A percentile compares a stretch with the other conserved stretches of the same genome.
Conservation (phyloP, 1,140 invertebrate species). For the Andricus grossulariae region DNA sequence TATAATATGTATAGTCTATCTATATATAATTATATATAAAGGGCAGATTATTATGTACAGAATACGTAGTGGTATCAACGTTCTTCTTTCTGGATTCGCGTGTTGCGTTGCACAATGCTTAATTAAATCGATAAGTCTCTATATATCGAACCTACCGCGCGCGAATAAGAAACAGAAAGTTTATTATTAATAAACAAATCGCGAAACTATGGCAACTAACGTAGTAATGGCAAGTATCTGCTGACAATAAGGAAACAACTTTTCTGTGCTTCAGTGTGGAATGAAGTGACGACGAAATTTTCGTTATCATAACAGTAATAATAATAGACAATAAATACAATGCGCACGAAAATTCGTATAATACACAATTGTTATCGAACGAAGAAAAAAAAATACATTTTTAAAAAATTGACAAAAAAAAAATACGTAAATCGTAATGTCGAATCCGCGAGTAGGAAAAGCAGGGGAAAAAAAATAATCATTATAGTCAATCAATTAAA, state of each 20-base stretch:
- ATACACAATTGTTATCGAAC: constrained; percentile 35
- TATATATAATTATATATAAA: constrained; percentile 60
- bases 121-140: constrained; percentile 43
- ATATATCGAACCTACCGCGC: constrained; percentile 49
- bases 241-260: constrained; percentile 48
- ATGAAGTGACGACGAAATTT: constrained; percentile 49
- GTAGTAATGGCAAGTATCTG: constrained; percentile 69
- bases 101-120: constrained; percentile 57
- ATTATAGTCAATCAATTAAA: not conserved
- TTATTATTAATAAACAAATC: constrained; percentile 53
- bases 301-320: constrained; percentile 37
- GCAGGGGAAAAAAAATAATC: constrained; percentile 6
- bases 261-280: constrained; percentile 46
- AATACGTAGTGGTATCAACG: constrained; percentile 67
- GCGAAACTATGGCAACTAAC: constrained; percentile 69
- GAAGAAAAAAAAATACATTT: not conserved
- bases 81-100: constrained; percentile 50
- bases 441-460: no score
- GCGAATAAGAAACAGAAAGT: constrained; percentile 13
- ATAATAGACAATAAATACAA: constrained; percentile 43
- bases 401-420: no score
- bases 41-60: constrained; percentile 69
- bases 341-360: constrained; percentile 30
- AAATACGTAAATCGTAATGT: no score
- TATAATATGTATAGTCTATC: constrained; percentile 46